These are phyloP conservation scores for Manis javanica DNA, from an alignment of 2,797 vertebrate genomes.

Conservation along the genomic window DNA sequence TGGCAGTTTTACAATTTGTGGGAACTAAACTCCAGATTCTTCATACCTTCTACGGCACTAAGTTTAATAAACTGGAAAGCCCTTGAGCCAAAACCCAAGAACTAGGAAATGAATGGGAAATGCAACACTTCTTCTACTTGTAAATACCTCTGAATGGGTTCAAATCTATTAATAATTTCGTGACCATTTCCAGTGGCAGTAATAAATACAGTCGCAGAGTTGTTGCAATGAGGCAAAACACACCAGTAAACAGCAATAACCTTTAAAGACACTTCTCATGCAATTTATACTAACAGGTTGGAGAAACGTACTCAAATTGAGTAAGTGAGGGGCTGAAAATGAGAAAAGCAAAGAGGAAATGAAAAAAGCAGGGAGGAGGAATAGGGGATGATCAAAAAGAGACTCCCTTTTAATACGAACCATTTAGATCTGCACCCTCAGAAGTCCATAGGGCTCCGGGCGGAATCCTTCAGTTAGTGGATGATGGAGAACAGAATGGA, in stretches of 20 bases:
- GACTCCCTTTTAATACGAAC: neutral
- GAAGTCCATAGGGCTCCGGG: neutral
- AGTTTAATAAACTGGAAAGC: neutral
- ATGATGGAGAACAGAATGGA: neutral
- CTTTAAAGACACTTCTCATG: neutral
- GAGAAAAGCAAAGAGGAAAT: neutral
- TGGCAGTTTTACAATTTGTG: neutral
- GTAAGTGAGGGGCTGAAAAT: neutral
- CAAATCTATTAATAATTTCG: neutral
- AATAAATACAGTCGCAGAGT: neutral
- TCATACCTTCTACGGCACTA: neutral
- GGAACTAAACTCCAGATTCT: neutral
- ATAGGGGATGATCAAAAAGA: neutral
- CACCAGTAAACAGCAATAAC: neutral
- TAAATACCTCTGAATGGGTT: neutral
- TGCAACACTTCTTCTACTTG: neutral
- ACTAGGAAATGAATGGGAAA: neutral
- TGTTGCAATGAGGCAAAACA: neutral
- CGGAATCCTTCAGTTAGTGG: neutral
- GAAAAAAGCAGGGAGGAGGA: neutral
- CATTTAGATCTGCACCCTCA: neutral
- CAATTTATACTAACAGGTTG: neutral
- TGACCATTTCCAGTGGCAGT: slow-evolving; percentile 14
- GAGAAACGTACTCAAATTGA: slow-evolving; percentile 44
- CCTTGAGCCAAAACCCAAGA: neutral